These are phyloP conservation scores for Hyles euphorbiae DNA, from an alignment of 1,140 invertebrate genomes.

Conservation along the genomic window DNA sequence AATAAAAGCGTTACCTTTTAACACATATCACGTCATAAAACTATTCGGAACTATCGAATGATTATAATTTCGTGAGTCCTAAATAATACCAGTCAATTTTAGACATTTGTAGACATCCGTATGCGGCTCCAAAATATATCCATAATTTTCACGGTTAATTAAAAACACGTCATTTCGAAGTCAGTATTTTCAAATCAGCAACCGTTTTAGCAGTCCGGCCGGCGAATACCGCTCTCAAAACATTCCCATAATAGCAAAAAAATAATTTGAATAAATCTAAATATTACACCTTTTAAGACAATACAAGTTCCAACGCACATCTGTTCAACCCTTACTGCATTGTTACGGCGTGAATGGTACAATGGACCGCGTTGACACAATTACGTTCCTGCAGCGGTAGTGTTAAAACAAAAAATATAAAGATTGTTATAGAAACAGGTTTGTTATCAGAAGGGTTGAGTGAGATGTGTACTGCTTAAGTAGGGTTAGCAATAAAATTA, in stretches of 20 bases:
- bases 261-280: constrained; percentile 52
- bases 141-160: too few species aligned
- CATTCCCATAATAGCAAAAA: constrained; percentile 34
- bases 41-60: too few species aligned
- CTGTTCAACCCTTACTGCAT: constrained; percentile 41
- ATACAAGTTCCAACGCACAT: constrained; percentile 36
- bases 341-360: constrained; percentile 24
- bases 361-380: constrained; percentile 61
- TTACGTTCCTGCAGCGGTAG: constrained; percentile 40
- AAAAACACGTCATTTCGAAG: too few species aligned
- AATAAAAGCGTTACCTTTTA: too few species aligned
- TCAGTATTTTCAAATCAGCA: too few species aligned
- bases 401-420: constrained; percentile 64
- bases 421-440: constrained; percentile 66
- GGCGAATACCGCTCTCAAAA: too few species aligned
- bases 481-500: constrained; percentile 39
- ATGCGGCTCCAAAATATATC: too few species aligned
- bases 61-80: too few species aligned
- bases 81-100: too few species aligned
- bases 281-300: constrained; percentile 66
- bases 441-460: constrained; percentile 69
- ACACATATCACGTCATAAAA: too few species aligned
- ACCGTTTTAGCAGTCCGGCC: too few species aligned
- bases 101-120: too few species aligned
- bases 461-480: constrained; percentile 58